Percentiles rank a stretch among this genome's conserved stretches.
Evolutionary conservation across 2,888 invertebrate species (phyloP).

Genomic region (Balanococcus diminutus): DNA sequence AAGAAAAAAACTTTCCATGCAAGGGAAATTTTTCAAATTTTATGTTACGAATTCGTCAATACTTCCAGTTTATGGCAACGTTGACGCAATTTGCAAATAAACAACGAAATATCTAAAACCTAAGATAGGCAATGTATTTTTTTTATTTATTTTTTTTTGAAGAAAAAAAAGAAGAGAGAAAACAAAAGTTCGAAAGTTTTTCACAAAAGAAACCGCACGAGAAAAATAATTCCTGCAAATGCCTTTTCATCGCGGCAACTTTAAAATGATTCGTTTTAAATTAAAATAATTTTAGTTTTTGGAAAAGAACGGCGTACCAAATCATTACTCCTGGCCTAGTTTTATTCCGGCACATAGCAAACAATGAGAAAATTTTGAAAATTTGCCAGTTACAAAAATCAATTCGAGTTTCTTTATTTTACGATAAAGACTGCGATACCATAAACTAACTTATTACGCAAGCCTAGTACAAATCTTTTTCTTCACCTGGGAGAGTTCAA

Average conservation of each 20-base stretch:
- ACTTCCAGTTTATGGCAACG: no score
- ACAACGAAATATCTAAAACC: no score
- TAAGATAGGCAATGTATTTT: no score
- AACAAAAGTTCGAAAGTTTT: not conserved
- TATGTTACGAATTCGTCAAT: not conserved
- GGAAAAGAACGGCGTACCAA: not conserved
- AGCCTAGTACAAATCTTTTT: not conserved
- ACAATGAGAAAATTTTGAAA: conserved; percentile 37
- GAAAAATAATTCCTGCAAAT: not conserved
- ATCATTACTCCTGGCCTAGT: conserved; percentile 18
- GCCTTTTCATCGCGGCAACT: not conserved
- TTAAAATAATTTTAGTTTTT: not conserved
- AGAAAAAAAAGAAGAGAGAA: not conserved
- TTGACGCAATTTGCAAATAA: no score
- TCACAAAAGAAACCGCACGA: not conserved
- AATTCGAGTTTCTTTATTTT: not conserved
- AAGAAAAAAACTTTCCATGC: not conserved
- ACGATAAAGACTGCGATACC: not conserved
- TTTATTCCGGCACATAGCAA: not conserved
- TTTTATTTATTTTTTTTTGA: not conserved
- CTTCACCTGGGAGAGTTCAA: not conserved
- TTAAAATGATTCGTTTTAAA: not conserved
- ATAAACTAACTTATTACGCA: not conserved
- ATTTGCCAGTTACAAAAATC: conserved; percentile 19
- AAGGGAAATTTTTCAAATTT: not conserved